phyloP scores from a whole-genome alignment of 2,797 vertebrate genomes.

The Synaphobranchus kaupii region DNA sequence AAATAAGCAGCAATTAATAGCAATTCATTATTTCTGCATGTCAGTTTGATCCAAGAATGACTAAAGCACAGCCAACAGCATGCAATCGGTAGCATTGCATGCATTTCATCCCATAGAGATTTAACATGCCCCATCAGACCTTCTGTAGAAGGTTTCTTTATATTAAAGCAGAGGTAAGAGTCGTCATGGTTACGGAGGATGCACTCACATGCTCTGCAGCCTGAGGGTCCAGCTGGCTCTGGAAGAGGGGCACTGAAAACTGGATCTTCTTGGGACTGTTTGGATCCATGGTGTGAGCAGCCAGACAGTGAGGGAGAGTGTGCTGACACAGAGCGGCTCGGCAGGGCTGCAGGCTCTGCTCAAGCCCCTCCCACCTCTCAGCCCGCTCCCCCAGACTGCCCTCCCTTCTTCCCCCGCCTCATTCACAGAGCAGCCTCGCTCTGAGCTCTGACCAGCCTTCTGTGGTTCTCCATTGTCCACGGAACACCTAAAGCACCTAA shows the following conservation, averaged over 20 bases:
- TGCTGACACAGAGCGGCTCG: background rate
- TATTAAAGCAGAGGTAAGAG: background rate
- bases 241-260: constrained; percentile 86
- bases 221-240: constrained; percentile 89
- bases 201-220: constrained; percentile 92
- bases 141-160: background rate
- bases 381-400: background rate
- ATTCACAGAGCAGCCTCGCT: background rate
- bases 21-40: background rate
- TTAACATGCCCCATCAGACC: background rate
- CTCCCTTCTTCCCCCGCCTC: background rate
- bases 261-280: constrained; percentile 97
- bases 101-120: background rate
- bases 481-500: background rate
- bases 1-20: background rate
- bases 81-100: background rate
- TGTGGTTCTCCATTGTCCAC: too few relatives aligned
- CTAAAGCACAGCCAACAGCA: background rate
- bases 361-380: background rate
- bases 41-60: background rate
- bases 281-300: constrained; percentile 81
- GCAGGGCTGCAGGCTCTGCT: background rate
- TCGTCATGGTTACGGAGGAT: background rate
- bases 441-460: too few relatives aligned
- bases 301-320: constrained; percentile 43